Base-by-base conservation (phyloP, 35 echinoderm and acorn worm genomes). In the Patiria miniata region DNA sequence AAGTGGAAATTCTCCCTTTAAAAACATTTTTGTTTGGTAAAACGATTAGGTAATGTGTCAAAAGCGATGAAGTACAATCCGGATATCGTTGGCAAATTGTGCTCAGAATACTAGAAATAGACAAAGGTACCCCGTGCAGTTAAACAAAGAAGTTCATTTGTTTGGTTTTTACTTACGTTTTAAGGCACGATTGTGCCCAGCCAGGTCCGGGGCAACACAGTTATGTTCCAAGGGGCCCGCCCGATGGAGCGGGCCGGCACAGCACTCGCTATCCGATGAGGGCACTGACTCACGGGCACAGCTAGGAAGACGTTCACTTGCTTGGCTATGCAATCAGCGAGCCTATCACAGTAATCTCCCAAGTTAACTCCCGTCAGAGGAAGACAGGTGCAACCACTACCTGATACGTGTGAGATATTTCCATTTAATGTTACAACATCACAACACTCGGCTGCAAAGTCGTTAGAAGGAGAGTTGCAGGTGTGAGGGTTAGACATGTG, bases 371-470 rank as follows among this genome's bases (percentile, higher is more conserved):
- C 65, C 29, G 65, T 30, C 34, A 73, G 26, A 36, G 10, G 34
- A 73, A 73, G 65, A 73, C 65, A 73, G 65, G 26, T 73, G 65
- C 65, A 61, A 73, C 65, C 65, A 73, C 65, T 73, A 73, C 65
- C 65, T 73, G 29, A 73, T 73, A 47, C 42, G 42, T 47, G 42
- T 47, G 42, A 73, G 65, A 73, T 73, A 73, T 73, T 73, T 73
- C 65, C 65, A 73, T 73, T 32, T 73, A 73, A 73, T 73, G 65
- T 73, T 73, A 26, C 29, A 36, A 26, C 65, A 73, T 36, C 65
- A 73, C 65, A 73, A 34, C 65, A 32, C 65, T 73, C 10, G n/a
- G 23, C 26, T 22, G 22, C 34, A 32, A 73, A 73, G 34, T 36
- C 65, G 65, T 36, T 73, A 73, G 23, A 73, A 73, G 26, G 26